Conservation (phyloP, 37 sponge, comb jelly and placozoan species). For the Chondrilla cf. caribensis region DNA sequence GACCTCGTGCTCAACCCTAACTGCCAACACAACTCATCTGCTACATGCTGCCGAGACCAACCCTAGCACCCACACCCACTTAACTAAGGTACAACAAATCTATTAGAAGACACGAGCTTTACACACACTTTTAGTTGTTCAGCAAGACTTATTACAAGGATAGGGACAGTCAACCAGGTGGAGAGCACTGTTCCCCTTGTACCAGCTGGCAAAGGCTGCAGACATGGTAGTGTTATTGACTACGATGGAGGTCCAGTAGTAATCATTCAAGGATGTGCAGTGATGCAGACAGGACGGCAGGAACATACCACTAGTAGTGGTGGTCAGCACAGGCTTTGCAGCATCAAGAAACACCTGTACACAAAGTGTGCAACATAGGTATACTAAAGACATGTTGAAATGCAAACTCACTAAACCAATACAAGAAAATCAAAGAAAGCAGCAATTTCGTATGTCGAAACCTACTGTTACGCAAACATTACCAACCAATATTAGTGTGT, state of each 20-base stretch:
- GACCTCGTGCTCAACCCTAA: too few species aligned
- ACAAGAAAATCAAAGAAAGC: neutral
- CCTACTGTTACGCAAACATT: too few species aligned
- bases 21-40: too few species aligned
- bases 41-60: too few species aligned
- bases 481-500: too few species aligned
- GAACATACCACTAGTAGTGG: constrained; percentile 57
- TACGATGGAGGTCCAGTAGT: constrained; percentile 36
- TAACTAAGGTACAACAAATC: too few species aligned
- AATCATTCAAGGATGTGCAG: constrained; percentile 60
- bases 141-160: too few species aligned
- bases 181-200: constrained; percentile 8
- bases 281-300: constrained; percentile 65
- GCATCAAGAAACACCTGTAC: constrained; percentile 29
- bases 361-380: neutral
- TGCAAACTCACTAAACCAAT: neutral
- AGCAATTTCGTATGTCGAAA: too few species aligned
- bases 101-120: too few species aligned
- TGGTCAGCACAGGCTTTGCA: constrained; percentile 20
- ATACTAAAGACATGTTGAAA: neutral
- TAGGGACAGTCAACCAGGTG: constrained; percentile 37
- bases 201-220: constrained; percentile 74
- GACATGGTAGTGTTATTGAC: constrained; percentile 30
- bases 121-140: too few species aligned
- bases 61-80: too few species aligned